Percentiles rank a stretch among this genome's conserved stretches.
These are phyloP conservation scores for Enteromius anoplus DNA, from an alignment of 2,797 vertebrate genomes.

Conservation along the genomic window DNA sequence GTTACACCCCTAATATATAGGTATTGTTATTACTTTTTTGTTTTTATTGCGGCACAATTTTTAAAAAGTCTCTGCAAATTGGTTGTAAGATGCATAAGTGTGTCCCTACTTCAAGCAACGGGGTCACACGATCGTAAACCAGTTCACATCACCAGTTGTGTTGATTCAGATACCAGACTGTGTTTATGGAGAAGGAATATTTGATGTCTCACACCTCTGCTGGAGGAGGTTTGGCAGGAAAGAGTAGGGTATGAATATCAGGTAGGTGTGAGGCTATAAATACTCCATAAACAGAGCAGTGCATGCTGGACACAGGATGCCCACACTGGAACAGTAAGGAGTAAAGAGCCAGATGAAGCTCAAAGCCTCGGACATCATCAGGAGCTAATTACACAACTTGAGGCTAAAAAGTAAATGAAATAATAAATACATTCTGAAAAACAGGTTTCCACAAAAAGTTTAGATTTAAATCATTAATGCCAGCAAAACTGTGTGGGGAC, in stretches of 20 bases:
- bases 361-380: neutral
- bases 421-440: neutral
- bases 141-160: neutral
- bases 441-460: neutral
- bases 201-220: conserved; percentile 15
- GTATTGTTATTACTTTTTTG: neutral
- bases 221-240: conserved; percentile 28
- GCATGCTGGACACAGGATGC: neutral
- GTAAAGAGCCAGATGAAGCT: conserved; percentile 49
- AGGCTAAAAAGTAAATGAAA: neutral
- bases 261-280: conserved; percentile 71
- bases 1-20: too few relatives aligned
- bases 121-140: neutral
- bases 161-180: neutral
- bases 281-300: conserved; percentile 65
- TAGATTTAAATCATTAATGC: neutral
- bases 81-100: neutral
- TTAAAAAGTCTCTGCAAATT: neutral
- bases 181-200: conserved; percentile 7
- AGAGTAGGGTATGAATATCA: conserved; percentile 37
- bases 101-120: neutral
- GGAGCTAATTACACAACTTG: neutral
- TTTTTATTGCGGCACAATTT: neutral
- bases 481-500: neutral
- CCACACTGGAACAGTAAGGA: conserved; percentile 55